These are phyloP conservation scores for Drosophila melanogaster DNA, from an alignment of 1,140 invertebrate species.

Conservation along the genomic window Release_6_plus_ISO1_MT NC_004354.4:15272501-15273000, in stretches of 20 bases:
- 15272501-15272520: too few species aligned
- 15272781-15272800: conserved; percentile 64
- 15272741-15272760: conserved; percentile 5
- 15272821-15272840: conserved; percentile 58
- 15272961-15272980: background rate
- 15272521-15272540: too few species aligned
- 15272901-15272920: conserved; percentile 59
- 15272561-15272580: too few species aligned
- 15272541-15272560: too few species aligned
- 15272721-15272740: conserved; percentile 6
- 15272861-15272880: conserved; percentile 2
- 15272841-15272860: conserved; percentile 9
- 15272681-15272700: background rate
- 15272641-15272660: background rate
- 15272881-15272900: conserved; percentile 66
- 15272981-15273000: too few species aligned
- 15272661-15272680: background rate
- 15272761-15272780: conserved; percentile 10
- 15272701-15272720: background rate
- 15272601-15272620: too few species aligned
- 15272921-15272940: background rate
- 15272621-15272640: too few species aligned
- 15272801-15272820: conserved; percentile 64
- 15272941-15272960: background rate
- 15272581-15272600: too few species aligned